phyloP scores from a whole-genome alignment of 1,140 invertebrate species.

The Nylanderia fulva region DNA sequence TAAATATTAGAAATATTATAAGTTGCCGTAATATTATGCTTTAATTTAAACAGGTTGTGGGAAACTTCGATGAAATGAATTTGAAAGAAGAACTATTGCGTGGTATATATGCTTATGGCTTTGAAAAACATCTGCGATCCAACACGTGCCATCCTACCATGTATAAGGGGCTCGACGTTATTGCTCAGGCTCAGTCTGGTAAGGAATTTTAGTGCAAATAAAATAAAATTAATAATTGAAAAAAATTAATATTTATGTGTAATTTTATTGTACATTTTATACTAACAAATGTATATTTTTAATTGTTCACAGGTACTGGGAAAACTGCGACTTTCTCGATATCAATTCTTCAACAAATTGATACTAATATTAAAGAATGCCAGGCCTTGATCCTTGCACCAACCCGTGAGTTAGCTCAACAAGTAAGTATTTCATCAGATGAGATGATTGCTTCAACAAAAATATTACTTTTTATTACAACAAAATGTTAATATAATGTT shows the following conservation, averaged over 20 bases:
- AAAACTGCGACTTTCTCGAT: slow-evolving; percentile 99
- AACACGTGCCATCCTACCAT: slow-evolving; percentile 99
- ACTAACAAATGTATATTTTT: slow-evolving; percentile 1
- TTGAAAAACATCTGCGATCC: slow-evolving; percentile 99
- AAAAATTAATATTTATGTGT: background rate
- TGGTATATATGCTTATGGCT: slow-evolving; percentile 99
- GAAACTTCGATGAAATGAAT: slow-evolving; percentile 99
- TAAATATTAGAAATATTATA: slow-evolving; percentile 1
- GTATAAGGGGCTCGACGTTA: slow-evolving; percentile 98
- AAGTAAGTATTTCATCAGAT: slow-evolving; percentile 87
- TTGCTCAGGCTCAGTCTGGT: slow-evolving; percentile 99
- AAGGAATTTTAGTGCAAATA: slow-evolving; percentile 64
- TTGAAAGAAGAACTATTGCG: slow-evolving; percentile 97
- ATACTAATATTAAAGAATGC: slow-evolving; percentile 94
- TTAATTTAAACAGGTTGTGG: slow-evolving; percentile 89
- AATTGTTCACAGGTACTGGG: slow-evolving; percentile 92
- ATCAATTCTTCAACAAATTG: slow-evolving; percentile 99
- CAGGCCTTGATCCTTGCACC: slow-evolving; percentile 99
- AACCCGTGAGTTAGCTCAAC: slow-evolving; percentile 98
- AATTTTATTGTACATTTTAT: slow-evolving; percentile 8
- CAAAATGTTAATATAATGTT: background rate
- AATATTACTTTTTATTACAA: background rate
- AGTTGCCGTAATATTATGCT: background rate
- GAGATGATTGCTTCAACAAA: background rate
- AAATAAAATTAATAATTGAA: background rate